Evolutionary conservation across 37 sponge, comb jelly and placozoan species (phyloP), one percentile per base, ranked within the genome.

Genomic region (Halisarca cf. caerulea): DNA sequence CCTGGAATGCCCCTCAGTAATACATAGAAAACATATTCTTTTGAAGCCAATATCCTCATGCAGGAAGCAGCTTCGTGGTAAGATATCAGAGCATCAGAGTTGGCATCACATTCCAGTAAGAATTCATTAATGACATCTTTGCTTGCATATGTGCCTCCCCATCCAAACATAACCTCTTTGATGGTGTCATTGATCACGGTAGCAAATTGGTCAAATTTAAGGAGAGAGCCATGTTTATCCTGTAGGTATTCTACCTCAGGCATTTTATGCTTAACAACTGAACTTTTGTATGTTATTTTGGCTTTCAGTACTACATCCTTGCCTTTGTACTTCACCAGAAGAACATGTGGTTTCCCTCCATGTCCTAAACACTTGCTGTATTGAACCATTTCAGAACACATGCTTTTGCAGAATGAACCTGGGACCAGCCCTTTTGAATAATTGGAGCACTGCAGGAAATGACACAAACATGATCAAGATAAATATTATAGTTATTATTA

Each of bases 371-470:
- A 91, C 30, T 47, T 61, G 42, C 23, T 30, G 47, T 84, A 85
- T 8, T 36, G 21, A 0, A 91, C 51, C n/a, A 81, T 82, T 18
- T 44, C 74, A 0, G 36, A 53, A 54, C 92, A 91, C 34, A 91
- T 66, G 15, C 82, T 75, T 25, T 64, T 41, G 43, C 92, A 91
- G 53, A 91, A 39, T 32, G 86, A 81, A 7, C 92, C 92, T n/a
- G 85, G 43, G 17, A 88, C 51, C 36, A 47, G 36, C 25, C 86
- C 86, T 3, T 38, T 57, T 33, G 59, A 24, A 44, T 91, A 91
- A 70, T 91, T 81, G 14, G 5, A 9, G 66, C 92, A 91, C 92
- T 91, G 64, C 36, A 83, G n/a, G n/a, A n/a, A n/a, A n/a, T n/a
- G n/a, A n/a, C n/a, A n/a, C n/a, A n/a, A n/a, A n/a, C n/a, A n/a